These are phyloP conservation scores for Autographa pulchrina DNA, from an alignment of 2,888 invertebrate genomes.

Conservation along the genomic window DNA sequence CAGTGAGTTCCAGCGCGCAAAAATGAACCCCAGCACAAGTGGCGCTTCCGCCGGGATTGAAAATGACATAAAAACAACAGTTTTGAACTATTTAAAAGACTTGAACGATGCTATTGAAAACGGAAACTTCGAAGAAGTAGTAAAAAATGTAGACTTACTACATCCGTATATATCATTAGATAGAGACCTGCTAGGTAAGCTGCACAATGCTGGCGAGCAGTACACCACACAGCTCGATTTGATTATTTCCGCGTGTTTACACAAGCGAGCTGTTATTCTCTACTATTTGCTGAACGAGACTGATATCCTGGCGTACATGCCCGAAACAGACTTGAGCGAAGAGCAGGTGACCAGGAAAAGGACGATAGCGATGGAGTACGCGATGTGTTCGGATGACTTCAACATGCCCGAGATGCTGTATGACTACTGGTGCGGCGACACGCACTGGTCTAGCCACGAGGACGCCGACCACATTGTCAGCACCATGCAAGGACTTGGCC, in stretches of 20 bases:
- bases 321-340: slow-evolving; percentile 7
- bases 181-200: slow-evolving; percentile 4
- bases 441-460: slow-evolving; percentile 28
- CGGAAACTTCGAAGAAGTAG: background rate
- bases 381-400: slow-evolving; percentile 16
- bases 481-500: slow-evolving; percentile 17
- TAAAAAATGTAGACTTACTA: slow-evolving; percentile 9
- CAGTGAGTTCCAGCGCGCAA: background rate
- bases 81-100: background rate
- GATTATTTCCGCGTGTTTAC: slow-evolving; percentile 37
- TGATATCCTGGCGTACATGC: slow-evolving; percentile 33
- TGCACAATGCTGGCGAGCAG: background rate
- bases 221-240: slow-evolving; percentile 28
- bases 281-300: slow-evolving; percentile 19
- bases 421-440: slow-evolving; percentile 41
- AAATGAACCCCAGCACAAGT: background rate
- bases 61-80: background rate
- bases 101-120: slow-evolving; percentile 15
- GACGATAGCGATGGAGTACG: slow-evolving; percentile 26
- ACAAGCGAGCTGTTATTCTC: slow-evolving; percentile 13
- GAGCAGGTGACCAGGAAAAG: slow-evolving; percentile 14
- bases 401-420: slow-evolving; percentile 44
- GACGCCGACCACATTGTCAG: slow-evolving; percentile 1
- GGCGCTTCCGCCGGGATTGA: background rate
- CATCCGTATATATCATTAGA: slow-evolving; percentile 5